Percentiles rank a stretch among this genome's conserved stretches.
phyloP scores from a whole-genome alignment of 2,797 vertebrate species.

The Harpagifer antarcticus region DNA sequence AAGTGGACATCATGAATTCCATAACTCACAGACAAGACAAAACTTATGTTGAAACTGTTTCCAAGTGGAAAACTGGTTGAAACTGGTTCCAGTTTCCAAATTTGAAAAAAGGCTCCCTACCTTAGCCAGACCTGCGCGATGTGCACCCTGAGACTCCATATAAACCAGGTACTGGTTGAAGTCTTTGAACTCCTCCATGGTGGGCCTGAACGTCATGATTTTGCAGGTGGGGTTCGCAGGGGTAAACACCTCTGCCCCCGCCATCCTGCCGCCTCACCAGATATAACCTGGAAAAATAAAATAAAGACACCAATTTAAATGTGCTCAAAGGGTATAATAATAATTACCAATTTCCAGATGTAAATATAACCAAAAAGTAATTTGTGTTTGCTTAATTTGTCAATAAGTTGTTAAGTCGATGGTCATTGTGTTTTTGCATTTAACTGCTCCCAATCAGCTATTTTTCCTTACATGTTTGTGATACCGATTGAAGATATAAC shows the following conservation, averaged over 20 bases:
- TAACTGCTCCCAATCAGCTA: neutral
- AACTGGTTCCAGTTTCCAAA: neutral
- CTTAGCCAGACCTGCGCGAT: slow-evolving; percentile 97
- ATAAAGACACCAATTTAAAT: neutral
- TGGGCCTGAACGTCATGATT: slow-evolving; percentile 98
- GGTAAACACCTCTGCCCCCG: slow-evolving; percentile 82
- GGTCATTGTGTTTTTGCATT: neutral
- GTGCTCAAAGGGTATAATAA: neutral
- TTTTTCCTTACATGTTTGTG: neutral
- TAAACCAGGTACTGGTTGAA: slow-evolving; percentile 95
- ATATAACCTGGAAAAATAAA: slow-evolving; percentile 41
- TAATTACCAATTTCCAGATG: neutral
- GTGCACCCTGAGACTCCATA: slow-evolving; percentile 98
- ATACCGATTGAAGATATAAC: too few relatives aligned
- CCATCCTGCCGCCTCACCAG: slow-evolving; percentile 86
- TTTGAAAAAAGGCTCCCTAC: slow-evolving; percentile 71
- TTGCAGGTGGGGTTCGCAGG: slow-evolving; percentile 94
- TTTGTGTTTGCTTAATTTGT: neutral
- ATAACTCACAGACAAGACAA: neutral
- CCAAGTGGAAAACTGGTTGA: neutral
- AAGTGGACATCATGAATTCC: neutral
- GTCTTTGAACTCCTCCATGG: slow-evolving; percentile 94
- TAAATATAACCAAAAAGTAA: neutral
- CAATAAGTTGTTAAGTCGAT: neutral
- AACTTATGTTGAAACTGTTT: neutral